Base-by-base conservation (phyloP, 23 tunicate genomes). In the Ciona savignyi region DNA sequence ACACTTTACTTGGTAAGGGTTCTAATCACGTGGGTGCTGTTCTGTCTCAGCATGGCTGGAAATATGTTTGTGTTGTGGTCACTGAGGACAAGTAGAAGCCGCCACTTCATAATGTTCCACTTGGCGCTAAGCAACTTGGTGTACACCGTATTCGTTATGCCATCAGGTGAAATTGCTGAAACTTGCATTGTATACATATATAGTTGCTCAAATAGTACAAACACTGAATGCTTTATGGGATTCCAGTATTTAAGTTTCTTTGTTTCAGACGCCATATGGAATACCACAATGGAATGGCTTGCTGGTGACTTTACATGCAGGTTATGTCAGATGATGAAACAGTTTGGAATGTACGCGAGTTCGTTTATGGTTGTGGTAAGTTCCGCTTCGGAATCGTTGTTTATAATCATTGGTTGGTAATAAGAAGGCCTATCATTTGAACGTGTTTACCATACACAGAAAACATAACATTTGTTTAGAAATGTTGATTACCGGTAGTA, bases 251-350 rank as follows among this genome's bases (percentile, higher is more conserved):
- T n/a, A n/a, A n/a, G n/a, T n/a, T n/a, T n/a, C n/a, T n/a, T n/a
- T n/a, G n/a, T n/a, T n/a, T n/a, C n/a, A 88, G 96, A 88, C 34
- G 96, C 86, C 4, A 65, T 88, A 3, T 88, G 96, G 96, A 88
- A 88, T 66, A 72, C 73, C 19, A 81, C 87, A 31, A 88, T 88
- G 96, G 82, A 88, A 28, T 88, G 96, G 96, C 33, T 73, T 2
- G 87, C 83, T 9, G 96, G 87, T 0, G 84, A 81, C 31, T 63
- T 30, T 0, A 67, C 77, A 49, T 88, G 96, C 56, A 65, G 81
- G 21, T 4, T 77, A 1, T 60, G 76, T 62, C 96, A 88, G 33
- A 88, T 88, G 96, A 27, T 81, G 76, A 88, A 88, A 65, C 96
- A 88, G 33, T 81, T 88, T 51, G 96, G 96, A 77, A 88, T 88